A percentile compares a stretch with the other conserved stretches of the same genome.
phyloP scores from a whole-genome alignment of 2,113 vertebrate species.

The Dinomys branickii region DNA sequence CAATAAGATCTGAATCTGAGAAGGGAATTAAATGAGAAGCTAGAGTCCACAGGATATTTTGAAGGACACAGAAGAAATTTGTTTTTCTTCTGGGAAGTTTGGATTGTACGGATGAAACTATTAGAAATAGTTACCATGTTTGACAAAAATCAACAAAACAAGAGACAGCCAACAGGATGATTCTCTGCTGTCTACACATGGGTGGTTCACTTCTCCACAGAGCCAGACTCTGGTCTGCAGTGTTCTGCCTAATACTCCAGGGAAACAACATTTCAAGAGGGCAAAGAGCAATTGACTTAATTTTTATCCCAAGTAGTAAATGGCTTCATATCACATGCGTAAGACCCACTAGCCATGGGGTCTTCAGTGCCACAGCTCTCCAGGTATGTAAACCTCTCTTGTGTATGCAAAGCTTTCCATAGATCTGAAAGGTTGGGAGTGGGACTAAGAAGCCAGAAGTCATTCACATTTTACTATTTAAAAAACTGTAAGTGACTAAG shows the following conservation, averaged over 20 bases:
- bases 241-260: not conserved
- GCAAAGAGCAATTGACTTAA: not conserved
- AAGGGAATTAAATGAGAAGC: not conserved
- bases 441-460: not conserved
- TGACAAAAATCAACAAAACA: not conserved
- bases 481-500: not conserved
- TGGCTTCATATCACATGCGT: not conserved
- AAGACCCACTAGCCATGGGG: not conserved
- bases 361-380: not conserved
- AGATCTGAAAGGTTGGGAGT: not conserved
- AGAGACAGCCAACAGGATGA: not conserved
- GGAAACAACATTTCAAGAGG: constrained; percentile 8
- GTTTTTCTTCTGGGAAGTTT: not conserved
- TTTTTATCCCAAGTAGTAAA: not conserved
- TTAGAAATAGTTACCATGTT: not conserved
- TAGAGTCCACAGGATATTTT: not conserved
- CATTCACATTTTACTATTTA: not conserved
- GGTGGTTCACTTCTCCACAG: not conserved
- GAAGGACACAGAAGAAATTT: constrained; percentile 26
- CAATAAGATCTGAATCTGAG: not conserved
- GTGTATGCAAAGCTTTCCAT: not conserved
- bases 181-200: not conserved
- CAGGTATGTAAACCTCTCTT: not conserved
- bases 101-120: not conserved
- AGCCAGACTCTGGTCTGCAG: not conserved